Percentiles rank a stretch among this genome's conserved stretches.
These are phyloP conservation scores for Rhogogaster chlorosoma DNA, from an alignment of 2,888 invertebrate genomes.

Conservation along the genomic window DNA sequence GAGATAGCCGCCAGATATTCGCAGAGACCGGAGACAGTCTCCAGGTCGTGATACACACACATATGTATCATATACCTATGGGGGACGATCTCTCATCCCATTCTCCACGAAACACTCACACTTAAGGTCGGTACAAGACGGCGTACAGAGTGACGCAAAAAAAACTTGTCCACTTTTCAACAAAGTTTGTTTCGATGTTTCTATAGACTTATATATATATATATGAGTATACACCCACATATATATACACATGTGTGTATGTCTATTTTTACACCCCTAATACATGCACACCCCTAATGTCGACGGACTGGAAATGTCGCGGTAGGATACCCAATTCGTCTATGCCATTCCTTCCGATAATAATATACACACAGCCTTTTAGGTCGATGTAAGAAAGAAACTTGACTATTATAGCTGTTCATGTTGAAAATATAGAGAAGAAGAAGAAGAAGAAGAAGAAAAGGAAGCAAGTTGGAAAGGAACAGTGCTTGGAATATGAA, in stretches of 20 bases:
- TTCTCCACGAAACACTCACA: conserved; percentile 15
- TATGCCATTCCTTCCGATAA: conserved; percentile 21
- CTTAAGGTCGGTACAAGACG: neutral
- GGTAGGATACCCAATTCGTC: neutral
- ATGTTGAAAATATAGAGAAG: neutral
- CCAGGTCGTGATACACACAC: conserved; percentile 39
- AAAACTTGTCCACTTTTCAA: conserved; percentile 35
- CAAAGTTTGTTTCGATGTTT: conserved; percentile 7
- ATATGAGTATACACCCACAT: neutral
- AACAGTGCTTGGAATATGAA: neutral
- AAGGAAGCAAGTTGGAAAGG: neutral
- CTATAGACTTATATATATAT: neutral
- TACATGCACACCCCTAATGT: neutral
- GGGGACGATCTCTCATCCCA: neutral
- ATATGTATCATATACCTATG: neutral
- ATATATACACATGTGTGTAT: neutral
- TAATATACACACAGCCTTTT: conserved; percentile 17
- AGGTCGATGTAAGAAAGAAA: neutral
- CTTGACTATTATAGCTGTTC: neutral
- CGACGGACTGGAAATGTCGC: neutral
- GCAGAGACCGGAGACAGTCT: conserved; percentile 54
- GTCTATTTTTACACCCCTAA: conserved; percentile 7
- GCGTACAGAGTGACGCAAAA: conserved; percentile 24
- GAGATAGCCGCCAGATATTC: conserved; percentile 69
- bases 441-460: neutral